Evolutionary conservation across 1,140 invertebrate genomes (phyloP), one percentile per base, ranked within the genome.

Genomic region (Lucilia sericata): DNA sequence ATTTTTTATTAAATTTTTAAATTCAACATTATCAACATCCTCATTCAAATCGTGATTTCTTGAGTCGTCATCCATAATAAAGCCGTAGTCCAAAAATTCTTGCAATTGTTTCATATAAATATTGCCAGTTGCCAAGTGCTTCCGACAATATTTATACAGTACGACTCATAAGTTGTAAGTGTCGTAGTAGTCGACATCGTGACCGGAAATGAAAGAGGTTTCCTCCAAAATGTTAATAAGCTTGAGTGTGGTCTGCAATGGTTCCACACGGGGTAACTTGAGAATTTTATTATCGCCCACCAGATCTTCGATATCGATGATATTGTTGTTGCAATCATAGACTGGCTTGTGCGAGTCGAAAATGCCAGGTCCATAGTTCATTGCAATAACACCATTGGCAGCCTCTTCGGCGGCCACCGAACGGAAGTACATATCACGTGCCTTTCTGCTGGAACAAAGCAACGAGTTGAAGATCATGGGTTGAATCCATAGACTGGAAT

Each of bases 281-380:
- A 82, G 19, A 13, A 49, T 47, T 10, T 82, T 75, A 8, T 19
- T 49, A 19, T 78, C 42, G 9, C 87, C 12, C 47, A 90, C 84
- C 34, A 90, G 84, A 0, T 87, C 83, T 25, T 83, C 84, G 13
- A 87, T 84, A 25, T 70, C 83, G 36, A 89, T 82, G 74, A 85
- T 76, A 82, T 90, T 90, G n/a, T 87, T 88, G 81, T 90, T 90
- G 0, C 86, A 21, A 85, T 90, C 89, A 36, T 82, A 86, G 25
- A 94, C 91, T 19, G 95, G 92, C 86, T 92, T 92, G 55, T 94
- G 91, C 75, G 95, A 94, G 96, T 98, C 98, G 47, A 96, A 94
- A 0, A 98, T 98, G 17, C 98, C 98, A 0, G 98, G 98, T 5
- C 97, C 95, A 92, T 99, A 99, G 91, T 95, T 98, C 9, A 99